Percentiles rank a stretch among this genome's conserved stretches.
Conservation (phyloP, 2,797 vertebrate species). For the Ateles fusciceps region DNA sequence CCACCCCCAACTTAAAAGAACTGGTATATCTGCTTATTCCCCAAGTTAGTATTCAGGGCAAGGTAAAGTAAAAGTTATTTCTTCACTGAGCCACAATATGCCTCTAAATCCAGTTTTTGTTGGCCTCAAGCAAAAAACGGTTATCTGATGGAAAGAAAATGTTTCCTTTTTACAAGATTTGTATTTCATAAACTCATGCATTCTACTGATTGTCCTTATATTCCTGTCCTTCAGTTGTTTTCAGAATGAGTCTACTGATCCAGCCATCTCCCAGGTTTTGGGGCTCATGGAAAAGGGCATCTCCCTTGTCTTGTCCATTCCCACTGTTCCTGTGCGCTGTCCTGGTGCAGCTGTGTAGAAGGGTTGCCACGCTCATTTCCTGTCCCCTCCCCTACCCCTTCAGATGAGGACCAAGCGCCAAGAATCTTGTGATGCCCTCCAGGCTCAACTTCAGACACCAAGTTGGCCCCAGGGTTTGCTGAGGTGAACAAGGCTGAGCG, state of each 20-base stretch:
- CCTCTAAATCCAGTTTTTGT: slow-evolving; percentile 24
- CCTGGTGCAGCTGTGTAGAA: neutral
- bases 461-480: neutral
- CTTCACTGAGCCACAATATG: neutral
- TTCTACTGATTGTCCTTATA: neutral
- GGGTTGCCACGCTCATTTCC: neutral
- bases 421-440: neutral
- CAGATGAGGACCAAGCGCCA: neutral
- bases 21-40: neutral
- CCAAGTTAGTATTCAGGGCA: slow-evolving; percentile 19
- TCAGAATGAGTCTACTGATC: slow-evolving; percentile 55
- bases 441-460: neutral
- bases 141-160: slow-evolving; percentile 35
- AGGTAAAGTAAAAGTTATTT: neutral
- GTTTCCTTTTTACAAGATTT: slow-evolving; percentile 15
- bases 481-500: neutral
- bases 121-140: slow-evolving; percentile 42
- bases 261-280: neutral
- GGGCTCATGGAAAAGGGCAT: neutral
- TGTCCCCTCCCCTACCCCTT: neutral
- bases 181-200: neutral
- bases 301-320: neutral
- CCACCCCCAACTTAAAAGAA: neutral
- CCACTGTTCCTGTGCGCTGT: neutral
- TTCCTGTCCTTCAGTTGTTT: slow-evolving; percentile 21